A percentile compares a stretch with the other conserved stretches of the same genome.
These are phyloP conservation scores for Chalcosyrphus nemorum DNA, from an alignment of 2,888 invertebrate genomes.

Conservation along the genomic window DNA sequence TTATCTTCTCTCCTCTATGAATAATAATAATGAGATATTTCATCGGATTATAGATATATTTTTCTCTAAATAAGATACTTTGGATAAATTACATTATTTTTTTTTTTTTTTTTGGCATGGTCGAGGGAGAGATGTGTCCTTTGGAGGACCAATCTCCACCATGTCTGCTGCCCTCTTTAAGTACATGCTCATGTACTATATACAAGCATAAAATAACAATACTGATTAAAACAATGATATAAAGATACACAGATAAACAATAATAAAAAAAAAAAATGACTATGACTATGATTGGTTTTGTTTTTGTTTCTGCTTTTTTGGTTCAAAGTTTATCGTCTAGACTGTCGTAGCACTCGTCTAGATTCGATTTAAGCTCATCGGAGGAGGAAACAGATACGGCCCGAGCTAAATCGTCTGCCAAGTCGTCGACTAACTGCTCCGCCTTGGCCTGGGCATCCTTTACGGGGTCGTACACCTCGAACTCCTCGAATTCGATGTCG, in stretches of 20 bases:
- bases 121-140: not conserved
- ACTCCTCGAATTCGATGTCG: slow-evolving; percentile 93
- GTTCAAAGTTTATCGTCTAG: slow-evolving; percentile 78
- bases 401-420: slow-evolving; percentile 65
- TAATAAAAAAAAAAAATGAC: slow-evolving; percentile 22
- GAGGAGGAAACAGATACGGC: slow-evolving; percentile 45
- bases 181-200: slow-evolving; percentile 62
- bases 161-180: slow-evolving; percentile 29
- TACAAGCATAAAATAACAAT: slow-evolving; percentile 54
- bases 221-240: slow-evolving; percentile 57
- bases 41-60: not conserved
- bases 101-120: slow-evolving; percentile 44
- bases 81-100: slow-evolving; percentile 71
- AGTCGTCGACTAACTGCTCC: slow-evolving; percentile 71
- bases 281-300: slow-evolving; percentile 52
- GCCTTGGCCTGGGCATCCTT: slow-evolving; percentile 76
- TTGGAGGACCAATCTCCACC: not conserved
- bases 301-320: slow-evolving; percentile 1
- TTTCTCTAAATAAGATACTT: slow-evolving; percentile 59
- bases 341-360: slow-evolving; percentile 78
- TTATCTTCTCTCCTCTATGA: not conserved
- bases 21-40: slow-evolving; percentile 20
- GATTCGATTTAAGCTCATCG: slow-evolving; percentile 65
- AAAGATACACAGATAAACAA: slow-evolving; percentile 21
- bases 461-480: slow-evolving; percentile 86